Percentiles rank a stretch among this genome's conserved stretches.
These are phyloP conservation scores for Mamestra brassicae DNA, from an alignment of 2,888 invertebrate genomes.

Conservation along the genomic window DNA sequence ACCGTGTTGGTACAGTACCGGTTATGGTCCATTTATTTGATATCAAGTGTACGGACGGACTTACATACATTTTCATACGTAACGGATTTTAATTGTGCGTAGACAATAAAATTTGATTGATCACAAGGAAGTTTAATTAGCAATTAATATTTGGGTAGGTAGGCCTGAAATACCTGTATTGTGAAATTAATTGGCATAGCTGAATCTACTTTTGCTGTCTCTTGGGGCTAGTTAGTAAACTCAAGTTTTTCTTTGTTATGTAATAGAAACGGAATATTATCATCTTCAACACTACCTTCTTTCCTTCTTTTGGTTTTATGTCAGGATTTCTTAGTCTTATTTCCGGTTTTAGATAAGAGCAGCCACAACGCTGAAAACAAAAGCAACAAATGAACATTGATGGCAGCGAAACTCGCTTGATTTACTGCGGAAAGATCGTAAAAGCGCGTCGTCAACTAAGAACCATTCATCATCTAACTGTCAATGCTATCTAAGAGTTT, in stretches of 20 bases:
- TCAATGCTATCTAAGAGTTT: constrained; percentile 86
- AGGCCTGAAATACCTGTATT: constrained; percentile 14
- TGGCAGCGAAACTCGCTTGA: constrained; percentile 61
- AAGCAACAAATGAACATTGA: constrained; percentile 55
- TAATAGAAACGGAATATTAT: constrained; percentile 7
- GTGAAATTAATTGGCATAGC: constrained; percentile 34
- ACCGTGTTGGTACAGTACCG: constrained; percentile 55
- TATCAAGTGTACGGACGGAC: constrained; percentile 55
- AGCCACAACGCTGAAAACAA: constrained; percentile 23
- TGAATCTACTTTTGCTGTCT: constrained; percentile 1
- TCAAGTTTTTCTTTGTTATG: background rate
- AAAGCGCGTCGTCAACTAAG: constrained; percentile 77
- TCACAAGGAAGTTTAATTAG: constrained; percentile 39
- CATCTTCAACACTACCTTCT: background rate
- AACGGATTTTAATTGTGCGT: constrained; percentile 55
- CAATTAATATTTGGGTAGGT: constrained; percentile 31
- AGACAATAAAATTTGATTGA: constrained; percentile 43
- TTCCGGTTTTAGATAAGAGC: constrained; percentile 2
- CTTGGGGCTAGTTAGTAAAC: constrained; percentile 4
- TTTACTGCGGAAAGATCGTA: constrained; percentile 72
- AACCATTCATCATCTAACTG: constrained; percentile 82
- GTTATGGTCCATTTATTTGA: constrained; percentile 73
- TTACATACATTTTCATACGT: constrained; percentile 50
- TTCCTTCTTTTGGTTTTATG: background rate
- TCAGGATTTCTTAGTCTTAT: background rate